phyloP scores from a whole-genome alignment of 1,140 invertebrate species.

The Calycopis cecrops region DNA sequence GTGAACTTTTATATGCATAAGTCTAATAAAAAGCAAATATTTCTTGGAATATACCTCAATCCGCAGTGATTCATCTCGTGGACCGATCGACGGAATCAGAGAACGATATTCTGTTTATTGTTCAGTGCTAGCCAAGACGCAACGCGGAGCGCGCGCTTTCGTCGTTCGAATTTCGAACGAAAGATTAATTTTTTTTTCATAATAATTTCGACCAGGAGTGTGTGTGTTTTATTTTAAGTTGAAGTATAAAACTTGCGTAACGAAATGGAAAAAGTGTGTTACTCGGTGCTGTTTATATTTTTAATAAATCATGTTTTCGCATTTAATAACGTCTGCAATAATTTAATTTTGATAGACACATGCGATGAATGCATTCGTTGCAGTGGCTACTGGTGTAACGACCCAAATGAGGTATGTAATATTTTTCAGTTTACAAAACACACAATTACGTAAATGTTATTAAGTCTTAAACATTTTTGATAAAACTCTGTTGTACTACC shows the following conservation, averaged over 20 bases:
- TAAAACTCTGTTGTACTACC: too few relatives aligned
- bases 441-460: too few relatives aligned
- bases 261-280: conserved; percentile 47
- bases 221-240: conserved; percentile 1
- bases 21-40: too few relatives aligned
- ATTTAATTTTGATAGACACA: conserved; percentile 32
- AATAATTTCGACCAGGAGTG: not conserved
- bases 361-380: conserved; percentile 60
- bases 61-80: conserved; percentile 52
- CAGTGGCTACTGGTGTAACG: conserved; percentile 52
- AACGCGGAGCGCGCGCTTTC: conserved; percentile 31
- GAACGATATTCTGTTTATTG: conserved; percentile 12
- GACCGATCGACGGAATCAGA: conserved; percentile 32
- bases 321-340: conserved; percentile 33
- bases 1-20: conserved; percentile 15
- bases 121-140: conserved; percentile 40
- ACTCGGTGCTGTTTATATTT: conserved; percentile 38
- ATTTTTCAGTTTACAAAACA: not conserved
- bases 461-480: too few relatives aligned
- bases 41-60: not conserved
- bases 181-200: conserved; percentile 18
- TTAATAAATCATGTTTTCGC: conserved; percentile 38
- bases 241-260: not conserved
- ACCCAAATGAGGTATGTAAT: conserved; percentile 38
- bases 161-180: conserved; percentile 34